phyloP scores from a whole-genome alignment of 2,888 invertebrate species.

The Tanytarsus gracilentus region DNA sequence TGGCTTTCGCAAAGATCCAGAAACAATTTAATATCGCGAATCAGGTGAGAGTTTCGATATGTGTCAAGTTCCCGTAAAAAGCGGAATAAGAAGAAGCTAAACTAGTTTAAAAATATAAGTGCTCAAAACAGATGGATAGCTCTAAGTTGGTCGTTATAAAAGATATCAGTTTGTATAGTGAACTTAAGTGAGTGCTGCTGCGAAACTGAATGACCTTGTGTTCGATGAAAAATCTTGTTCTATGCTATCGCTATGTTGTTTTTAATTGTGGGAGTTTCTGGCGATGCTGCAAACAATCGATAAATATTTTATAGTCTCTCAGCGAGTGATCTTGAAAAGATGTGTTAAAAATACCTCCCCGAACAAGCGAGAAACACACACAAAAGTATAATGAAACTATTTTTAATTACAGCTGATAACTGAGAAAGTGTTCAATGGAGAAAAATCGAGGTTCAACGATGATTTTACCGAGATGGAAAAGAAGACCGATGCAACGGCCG shows the following conservation, averaged over 20 bases:
- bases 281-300: not conserved
- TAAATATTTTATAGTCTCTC: not conserved
- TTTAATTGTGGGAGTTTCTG: slow-evolving; percentile 27
- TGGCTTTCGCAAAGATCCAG: slow-evolving; percentile 77
- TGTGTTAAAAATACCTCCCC: too few relatives aligned
- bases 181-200: too few relatives aligned
- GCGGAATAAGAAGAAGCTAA: not conserved
- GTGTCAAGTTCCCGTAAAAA: too few relatives aligned
- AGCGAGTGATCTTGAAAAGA: slow-evolving; percentile 14
- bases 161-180: too few relatives aligned
- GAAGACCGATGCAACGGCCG: slow-evolving; percentile 76
- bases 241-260: slow-evolving; percentile 8
- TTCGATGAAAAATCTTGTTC: not conserved
- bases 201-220: slow-evolving; percentile 9
- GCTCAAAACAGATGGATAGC: too few relatives aligned
- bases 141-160: too few relatives aligned
- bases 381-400: too few relatives aligned
- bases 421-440: slow-evolving; percentile 81
- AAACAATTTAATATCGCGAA: slow-evolving; percentile 84
- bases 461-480: slow-evolving; percentile 81
- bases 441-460: slow-evolving; percentile 76
- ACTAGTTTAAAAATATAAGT: slow-evolving; percentile 12
- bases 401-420: slow-evolving; percentile 68
- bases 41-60: slow-evolving; percentile 60
- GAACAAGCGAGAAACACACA: too few relatives aligned